Evolutionary conservation across 2,113 vertebrate species (phyloP).

Genomic region (Pimephales promelas): DNA sequence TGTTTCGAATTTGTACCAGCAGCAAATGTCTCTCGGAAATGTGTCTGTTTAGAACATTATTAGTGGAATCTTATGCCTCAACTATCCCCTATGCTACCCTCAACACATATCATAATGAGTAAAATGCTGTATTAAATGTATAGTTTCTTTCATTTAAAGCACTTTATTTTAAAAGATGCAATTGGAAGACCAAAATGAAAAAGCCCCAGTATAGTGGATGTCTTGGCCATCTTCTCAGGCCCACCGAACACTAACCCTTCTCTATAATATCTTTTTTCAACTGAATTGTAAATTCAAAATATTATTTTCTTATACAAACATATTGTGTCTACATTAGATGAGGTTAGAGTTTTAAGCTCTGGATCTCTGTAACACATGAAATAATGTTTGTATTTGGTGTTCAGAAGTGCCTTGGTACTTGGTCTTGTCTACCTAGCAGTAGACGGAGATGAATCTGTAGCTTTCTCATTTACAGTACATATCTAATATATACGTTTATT

Average conservation of each 20-base stretch:
- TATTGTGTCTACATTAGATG: conserved; percentile 24
- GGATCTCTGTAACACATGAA: conserved; percentile 17
- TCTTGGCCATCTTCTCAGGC: background rate
- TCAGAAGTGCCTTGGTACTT: conserved; percentile 54
- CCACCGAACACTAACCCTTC: conserved; percentile 1
- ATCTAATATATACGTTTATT: conserved; percentile 22
- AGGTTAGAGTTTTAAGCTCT: conserved; percentile 4
- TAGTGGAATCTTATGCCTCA: background rate
- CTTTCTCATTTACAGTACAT: conserved; percentile 28
- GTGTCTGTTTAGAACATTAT: background rate
- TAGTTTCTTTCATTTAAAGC: conserved; percentile 48
- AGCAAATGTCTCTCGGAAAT: conserved; percentile 9
- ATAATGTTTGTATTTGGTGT: conserved; percentile 46
- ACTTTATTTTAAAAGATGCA: conserved; percentile 52
- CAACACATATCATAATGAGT: background rate
- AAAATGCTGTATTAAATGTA: conserved; percentile 20
- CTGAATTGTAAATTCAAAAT: background rate
- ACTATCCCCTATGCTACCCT: background rate
- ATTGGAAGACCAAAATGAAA: conserved; percentile 42
- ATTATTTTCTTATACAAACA: conserved; percentile 29
- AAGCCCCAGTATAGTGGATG: conserved; percentile 4
- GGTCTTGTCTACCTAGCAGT: conserved; percentile 35
- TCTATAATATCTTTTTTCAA: background rate
- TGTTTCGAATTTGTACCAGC: background rate
- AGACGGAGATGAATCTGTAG: conserved; percentile 44